Conservation (phyloP, 2,797 vertebrate genomes). For the Muscicapa striata region DNA sequence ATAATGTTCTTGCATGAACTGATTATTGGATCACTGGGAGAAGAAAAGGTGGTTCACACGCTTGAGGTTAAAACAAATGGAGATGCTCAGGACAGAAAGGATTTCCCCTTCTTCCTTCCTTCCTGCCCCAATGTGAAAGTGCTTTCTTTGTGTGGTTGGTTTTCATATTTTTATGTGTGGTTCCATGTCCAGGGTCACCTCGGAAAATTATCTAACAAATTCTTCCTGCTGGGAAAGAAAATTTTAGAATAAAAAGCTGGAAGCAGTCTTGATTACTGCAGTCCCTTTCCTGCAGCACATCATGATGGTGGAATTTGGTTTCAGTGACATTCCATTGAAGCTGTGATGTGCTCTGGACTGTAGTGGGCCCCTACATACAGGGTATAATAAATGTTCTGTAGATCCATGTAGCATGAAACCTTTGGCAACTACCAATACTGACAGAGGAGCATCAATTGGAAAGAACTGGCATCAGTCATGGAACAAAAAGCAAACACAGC, state of each 20-base stretch:
- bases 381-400: not conserved
- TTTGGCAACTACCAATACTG: not conserved
- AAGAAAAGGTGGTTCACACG: not conserved
- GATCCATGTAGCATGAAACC: not conserved
- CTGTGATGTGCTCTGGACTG: not conserved
- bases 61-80: not conserved
- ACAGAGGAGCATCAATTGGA: not conserved
- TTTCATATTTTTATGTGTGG: not conserved
- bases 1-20: not conserved
- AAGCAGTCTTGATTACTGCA: not conserved
- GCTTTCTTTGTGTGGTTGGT: not conserved
- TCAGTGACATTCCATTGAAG: not conserved
- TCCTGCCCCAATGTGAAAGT: not conserved
- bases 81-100: not conserved
- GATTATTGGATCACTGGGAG: not conserved
- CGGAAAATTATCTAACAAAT: not conserved
- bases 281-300: not conserved
- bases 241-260: not conserved
- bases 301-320: not conserved
- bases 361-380: not conserved
- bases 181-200: not conserved
- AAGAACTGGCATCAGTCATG: not conserved
- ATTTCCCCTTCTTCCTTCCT: slow-evolving; percentile 5
- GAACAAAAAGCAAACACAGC: not conserved
- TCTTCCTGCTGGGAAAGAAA: not conserved